phyloP scores from a whole-genome alignment of 2,113 vertebrate genomes.

The Orientallactaga bullata region DNA sequence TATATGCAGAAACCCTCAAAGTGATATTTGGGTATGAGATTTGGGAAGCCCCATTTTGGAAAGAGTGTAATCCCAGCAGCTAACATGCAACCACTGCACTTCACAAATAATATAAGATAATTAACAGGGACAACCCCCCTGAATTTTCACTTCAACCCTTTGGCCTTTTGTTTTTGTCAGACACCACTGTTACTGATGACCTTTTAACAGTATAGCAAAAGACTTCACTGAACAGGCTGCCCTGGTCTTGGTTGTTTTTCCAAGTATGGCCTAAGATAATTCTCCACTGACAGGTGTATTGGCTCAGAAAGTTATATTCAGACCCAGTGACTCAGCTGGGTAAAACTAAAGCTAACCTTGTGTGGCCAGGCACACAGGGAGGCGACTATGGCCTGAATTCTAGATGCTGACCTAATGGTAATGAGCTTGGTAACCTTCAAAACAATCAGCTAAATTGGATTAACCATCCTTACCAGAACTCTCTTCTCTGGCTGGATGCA shows the following conservation, averaged over 20 bases:
- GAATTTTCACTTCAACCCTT: not conserved
- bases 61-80: not conserved
- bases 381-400: not conserved
- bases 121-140: no score
- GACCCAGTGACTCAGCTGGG: conserved; percentile 16
- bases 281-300: conserved; percentile 2
- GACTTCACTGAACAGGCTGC: not conserved
- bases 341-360: conserved; percentile 16
- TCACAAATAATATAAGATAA: conserved; percentile 10
- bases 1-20: not conserved
- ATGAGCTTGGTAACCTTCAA: not conserved
- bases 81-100: not conserved
- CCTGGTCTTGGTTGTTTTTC: not conserved
- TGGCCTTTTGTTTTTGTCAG: not conserved
- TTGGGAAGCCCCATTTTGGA: not conserved
- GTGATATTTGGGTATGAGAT: not conserved
- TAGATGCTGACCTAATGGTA: not conserved
- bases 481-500: not conserved
- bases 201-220: not conserved
- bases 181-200: not conserved
- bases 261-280: conserved; percentile 16
- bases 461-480: not conserved
- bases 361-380: not conserved
- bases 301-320: conserved; percentile 53
- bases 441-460: not conserved